Conservation (phyloP, 2,113 vertebrate species). For the Sebastes schlegelii region DNA sequence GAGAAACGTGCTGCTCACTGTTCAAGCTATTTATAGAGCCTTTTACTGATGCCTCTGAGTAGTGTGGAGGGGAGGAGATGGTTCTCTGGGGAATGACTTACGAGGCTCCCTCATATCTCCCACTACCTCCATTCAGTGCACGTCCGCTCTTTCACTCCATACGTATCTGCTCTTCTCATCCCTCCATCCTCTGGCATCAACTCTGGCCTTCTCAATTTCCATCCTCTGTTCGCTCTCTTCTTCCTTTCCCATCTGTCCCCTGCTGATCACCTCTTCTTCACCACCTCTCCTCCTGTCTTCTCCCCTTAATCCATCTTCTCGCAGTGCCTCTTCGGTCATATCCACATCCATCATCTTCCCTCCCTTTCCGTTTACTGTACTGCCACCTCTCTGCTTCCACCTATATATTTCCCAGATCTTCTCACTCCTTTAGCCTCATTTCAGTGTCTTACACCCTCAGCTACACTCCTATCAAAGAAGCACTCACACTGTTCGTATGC, state of each 20-base stretch:
- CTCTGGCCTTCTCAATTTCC: constrained; percentile 43
- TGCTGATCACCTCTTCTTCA: constrained; percentile 28
- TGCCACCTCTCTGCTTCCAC: not conserved
- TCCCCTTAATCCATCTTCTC: constrained; percentile 23
- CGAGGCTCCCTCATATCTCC: constrained; percentile 63
- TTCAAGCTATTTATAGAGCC: constrained; percentile 78
- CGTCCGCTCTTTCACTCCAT: constrained; percentile 39
- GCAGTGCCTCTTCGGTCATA: constrained; percentile 17
- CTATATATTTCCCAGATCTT: constrained; percentile 29
- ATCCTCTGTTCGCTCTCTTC: constrained; percentile 12
- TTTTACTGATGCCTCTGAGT: constrained; percentile 76
- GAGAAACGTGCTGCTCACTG: constrained; percentile 73
- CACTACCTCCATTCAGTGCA: constrained; percentile 57
- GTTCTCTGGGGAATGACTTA: constrained; percentile 73
- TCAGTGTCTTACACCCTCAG: not conserved
- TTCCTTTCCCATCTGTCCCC: constrained; percentile 10
- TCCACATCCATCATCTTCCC: constrained; percentile 46
- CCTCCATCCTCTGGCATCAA: constrained; percentile 22
- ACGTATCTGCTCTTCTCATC: constrained; percentile 35
- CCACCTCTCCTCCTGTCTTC: constrained; percentile 13
- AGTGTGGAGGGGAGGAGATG: constrained; percentile 57
- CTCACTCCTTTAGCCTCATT: constrained; percentile 17
- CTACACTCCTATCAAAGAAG: constrained; percentile 20
- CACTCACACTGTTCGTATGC: constrained; percentile 10
- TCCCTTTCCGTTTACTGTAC: constrained; percentile 12